Evolutionary conservation across 2,113 vertebrate genomes (phyloP).

Genomic region (Grallaria varia): DNA sequence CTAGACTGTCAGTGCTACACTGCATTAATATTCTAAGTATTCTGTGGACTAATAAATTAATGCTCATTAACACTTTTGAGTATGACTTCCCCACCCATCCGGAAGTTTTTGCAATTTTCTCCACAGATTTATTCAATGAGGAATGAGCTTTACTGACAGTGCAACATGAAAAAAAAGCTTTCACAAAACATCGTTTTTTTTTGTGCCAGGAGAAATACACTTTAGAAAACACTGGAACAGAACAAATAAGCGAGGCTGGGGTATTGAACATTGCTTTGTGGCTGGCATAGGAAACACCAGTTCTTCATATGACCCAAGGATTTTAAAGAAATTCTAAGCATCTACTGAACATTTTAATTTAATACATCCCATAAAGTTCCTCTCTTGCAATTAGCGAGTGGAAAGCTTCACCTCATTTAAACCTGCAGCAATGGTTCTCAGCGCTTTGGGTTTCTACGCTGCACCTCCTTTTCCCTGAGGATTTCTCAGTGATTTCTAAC

Average conservation of each 20-base stretch:
- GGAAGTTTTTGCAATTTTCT: constrained; percentile 1
- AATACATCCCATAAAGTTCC: neutral
- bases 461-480: neutral
- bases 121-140: neutral
- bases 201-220: neutral
- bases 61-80: neutral
- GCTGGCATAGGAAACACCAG: neutral
- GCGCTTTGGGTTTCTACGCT: neutral
- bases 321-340: neutral
- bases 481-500: neutral
- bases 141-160: constrained; percentile 3
- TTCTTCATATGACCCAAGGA: neutral
- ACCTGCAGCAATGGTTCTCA: neutral
- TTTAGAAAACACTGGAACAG: neutral
- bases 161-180: neutral
- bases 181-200: neutral
- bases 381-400: neutral
- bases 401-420: constrained; percentile 10
- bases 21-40: neutral
- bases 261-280: neutral
- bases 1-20: neutral
- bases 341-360: neutral
- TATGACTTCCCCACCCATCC: neutral
- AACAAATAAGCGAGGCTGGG: neutral
- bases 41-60: neutral